phyloP scores from a whole-genome alignment of 1,140 invertebrate species.

The roundworm (Caenorhabditis elegans) region DNA sequence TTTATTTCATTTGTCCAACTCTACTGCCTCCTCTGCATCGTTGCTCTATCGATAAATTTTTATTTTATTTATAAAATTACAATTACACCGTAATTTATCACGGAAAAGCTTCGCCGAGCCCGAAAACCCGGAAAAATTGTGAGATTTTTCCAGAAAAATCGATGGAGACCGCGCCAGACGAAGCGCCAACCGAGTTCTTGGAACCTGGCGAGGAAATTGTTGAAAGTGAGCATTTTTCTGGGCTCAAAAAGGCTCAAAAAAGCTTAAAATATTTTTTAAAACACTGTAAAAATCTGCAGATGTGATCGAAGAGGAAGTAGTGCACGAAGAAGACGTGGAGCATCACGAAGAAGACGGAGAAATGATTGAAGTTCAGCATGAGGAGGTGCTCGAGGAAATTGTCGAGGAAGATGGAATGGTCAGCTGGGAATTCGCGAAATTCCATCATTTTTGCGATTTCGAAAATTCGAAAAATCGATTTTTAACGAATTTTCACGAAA shows the following conservation, averaged over 20 bases:
- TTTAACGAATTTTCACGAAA: too few species aligned
- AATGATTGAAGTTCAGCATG: background rate
- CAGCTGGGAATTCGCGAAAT: too few species aligned
- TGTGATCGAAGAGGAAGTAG: background rate
- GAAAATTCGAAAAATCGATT: too few species aligned
- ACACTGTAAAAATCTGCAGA: too few species aligned
- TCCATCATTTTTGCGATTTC: too few species aligned
- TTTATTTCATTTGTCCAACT: background rate
- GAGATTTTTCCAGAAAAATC: background rate
- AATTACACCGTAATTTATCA: background rate
- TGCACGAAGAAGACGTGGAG: background rate
- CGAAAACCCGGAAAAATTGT: background rate
- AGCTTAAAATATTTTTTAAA: too few species aligned
- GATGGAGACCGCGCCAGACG: background rate
- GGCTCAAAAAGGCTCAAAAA: too few species aligned
- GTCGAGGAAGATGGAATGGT: constrained; percentile 9
- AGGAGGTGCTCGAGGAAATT: constrained; percentile 22
- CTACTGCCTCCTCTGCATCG: background rate
- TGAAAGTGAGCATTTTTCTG: background rate
- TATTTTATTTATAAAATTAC: background rate
- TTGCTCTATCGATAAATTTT: constrained; percentile 4
- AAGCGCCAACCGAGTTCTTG: background rate
- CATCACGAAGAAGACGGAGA: background rate
- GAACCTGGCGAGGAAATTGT: background rate
- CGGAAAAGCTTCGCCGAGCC: too few species aligned